Base-by-base conservation (phyloP, 2,888 invertebrate genomes). In the Chymomyza caudatula region DNA sequence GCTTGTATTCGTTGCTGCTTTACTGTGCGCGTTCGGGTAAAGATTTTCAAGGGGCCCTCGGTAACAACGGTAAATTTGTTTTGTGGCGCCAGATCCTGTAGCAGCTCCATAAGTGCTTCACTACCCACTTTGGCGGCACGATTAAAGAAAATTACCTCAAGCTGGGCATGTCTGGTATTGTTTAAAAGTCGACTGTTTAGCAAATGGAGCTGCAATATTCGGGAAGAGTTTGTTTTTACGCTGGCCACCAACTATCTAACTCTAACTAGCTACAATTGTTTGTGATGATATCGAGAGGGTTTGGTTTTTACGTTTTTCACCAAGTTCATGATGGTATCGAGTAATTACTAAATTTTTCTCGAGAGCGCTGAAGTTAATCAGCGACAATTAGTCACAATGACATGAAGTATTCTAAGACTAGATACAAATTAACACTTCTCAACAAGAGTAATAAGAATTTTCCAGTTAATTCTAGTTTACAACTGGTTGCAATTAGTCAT, bases 121-220 rank as follows among this genome's bases (percentile, higher is more conserved):
- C 81, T 82, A 42, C 87, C 87, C 0, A 79, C 77, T 76, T 85
- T 86, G 2, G 87, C 86, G 0, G 86, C 81, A 49, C 87, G 85
- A 79, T 87, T 87, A 56, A 76, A 87, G 49, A 96, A 95, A 53
- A 96, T 88, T 52, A 95, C 92, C 60, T 96, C 93, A 52, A 93
- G 92, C 69, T 92, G 93, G 0, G 96, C 94, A 44, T 93, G 92
- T 58, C 92, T 92, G 0, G 96, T 96, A 88, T 96, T 96, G 91
- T 96, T 96, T 69, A 96, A 88, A 73, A 93, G 92, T 88, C 92
- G 92, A 0, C 94, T 92, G 74, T 94, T 93, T 53, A 95, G 92
- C 3, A 92, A 90, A 67, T 92, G 92, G 67, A 92, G 91, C 91
- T 87, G 70, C 63, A 56, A 47, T 22, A 8, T 37, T 37, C 11